These are phyloP conservation scores for Cirrhinus mrigala DNA, from an alignment of 2,797 vertebrate genomes.

Conservation along the genomic window DNA sequence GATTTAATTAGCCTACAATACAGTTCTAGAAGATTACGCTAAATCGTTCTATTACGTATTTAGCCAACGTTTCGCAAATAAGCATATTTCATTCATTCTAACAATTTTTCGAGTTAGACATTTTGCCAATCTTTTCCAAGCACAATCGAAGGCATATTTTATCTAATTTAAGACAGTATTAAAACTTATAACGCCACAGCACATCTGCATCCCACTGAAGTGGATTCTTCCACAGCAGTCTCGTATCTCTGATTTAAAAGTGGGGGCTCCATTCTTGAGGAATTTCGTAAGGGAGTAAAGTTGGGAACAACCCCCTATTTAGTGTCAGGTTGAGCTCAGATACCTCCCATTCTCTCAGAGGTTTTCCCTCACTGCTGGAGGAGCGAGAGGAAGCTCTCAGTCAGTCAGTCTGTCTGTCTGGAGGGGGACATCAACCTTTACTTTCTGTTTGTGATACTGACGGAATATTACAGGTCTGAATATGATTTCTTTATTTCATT, in stretches of 20 bases:
- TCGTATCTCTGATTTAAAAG: conserved; percentile 70
- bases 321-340: conserved; percentile 90
- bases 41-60: not conserved
- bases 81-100: not conserved
- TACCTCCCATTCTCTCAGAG: conserved; percentile 90
- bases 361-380: conserved; percentile 81
- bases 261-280: conserved; percentile 80
- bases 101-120: not conserved
- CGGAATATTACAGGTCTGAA: conserved; percentile 16
- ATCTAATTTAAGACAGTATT: not conserved
- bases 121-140: not conserved
- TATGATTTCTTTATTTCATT: not conserved
- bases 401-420: conserved; percentile 7
- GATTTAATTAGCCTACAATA: not conserved
- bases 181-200: not conserved
- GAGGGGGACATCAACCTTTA: conserved; percentile 64
- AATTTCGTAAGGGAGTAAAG: conserved; percentile 90
- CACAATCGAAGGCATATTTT: not conserved
- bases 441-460: not conserved
- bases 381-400: conserved; percentile 70
- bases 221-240: not conserved
- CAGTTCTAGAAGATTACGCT: not conserved
- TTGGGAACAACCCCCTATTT: conserved; percentile 95
- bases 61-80: not conserved
- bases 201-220: not conserved